Base-by-base conservation (phyloP, 2,113 vertebrate genomes). In the Ageneiosus marmoratus region DNA sequence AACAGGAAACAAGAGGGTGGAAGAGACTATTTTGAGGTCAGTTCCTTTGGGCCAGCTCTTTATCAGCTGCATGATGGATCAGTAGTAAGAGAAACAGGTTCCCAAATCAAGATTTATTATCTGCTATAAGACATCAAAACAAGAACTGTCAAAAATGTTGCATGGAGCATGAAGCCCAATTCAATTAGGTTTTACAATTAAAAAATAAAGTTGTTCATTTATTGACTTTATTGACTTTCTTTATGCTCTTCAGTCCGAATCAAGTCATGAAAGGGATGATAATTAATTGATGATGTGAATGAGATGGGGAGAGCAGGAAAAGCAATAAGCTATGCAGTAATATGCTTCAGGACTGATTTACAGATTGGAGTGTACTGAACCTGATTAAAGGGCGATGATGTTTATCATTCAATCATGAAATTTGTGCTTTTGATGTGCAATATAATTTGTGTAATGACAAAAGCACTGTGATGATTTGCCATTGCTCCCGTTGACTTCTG, bases 1-100 rank as follows among this genome's bases (percentile, higher is more conserved):
- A 80, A 80, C 81, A 86, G 85, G 85, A 86, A 86, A 76, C 83
- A 70, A 67, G 83, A 81, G 83, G 80, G 83, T 70, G 72, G 86
- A 76, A 41, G 32, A 22, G 76, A 77, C 44, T 44, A 60, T 55
- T 72, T 41, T 84, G 70, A 80, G 83, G 76, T 87, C 86, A 85
- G 80, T 58, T 79, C 70, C 32, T 76, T 82, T 75, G 10, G 32
- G 85, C 53, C 46, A 79, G 69, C 51, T 83, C 58, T 55, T 67
- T 62, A 55, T 76, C 60, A 50, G 55, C 32, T 51, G n/a, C 29
- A 44, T 80, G 76, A 85, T 72, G 76, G 77, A 79, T 83, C 34
- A 32, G 76, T 44, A 29, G 8, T 13, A 27, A 73, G 41, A 29
- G n/a, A 65, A 41, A 34, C 69, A 50, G 29, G 60, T 20, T 37